Base-by-base conservation (phyloP, 2,888 invertebrate species). In the Mimas tiliae region DNA sequence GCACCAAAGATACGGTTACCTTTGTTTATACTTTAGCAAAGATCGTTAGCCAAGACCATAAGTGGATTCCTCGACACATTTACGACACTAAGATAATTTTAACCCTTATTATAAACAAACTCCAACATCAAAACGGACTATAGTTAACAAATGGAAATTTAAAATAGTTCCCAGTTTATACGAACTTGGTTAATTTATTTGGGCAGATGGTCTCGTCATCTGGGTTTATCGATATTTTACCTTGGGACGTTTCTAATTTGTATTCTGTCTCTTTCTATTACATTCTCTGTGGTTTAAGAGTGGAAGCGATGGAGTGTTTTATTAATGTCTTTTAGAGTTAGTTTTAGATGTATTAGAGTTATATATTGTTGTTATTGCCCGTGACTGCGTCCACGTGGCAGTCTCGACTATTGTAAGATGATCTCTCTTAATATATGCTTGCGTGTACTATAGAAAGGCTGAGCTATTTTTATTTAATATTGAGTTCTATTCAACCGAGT, bases 151-250 rank as follows among this genome's bases (percentile, higher is more conserved):
- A 65, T 65, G 48, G 48, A 55, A 34, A 58, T 65, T 65, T 58
- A 65, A 65, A 65, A 65, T 65, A 50, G 65, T 65, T 55, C 14
- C 34, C 34, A 58, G 58, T 65, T 58, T 21, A 48, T 53, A 12
- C 45, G 64, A 19, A 42, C 47, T 45, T 53, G 27, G 64, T 55
- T 65, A 65, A 65, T 65, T 65, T 58, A 58, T 65, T 65, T 48
- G 14, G 65, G 58, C 65, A 65, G 65, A 58, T 65, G 65, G 55
- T 48, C 34, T 19, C 38, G 58, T 64, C 53, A 21, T 48, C 48
- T 27, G 14, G 38, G 53, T 38, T 12, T 58, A 50, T 65, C 65
- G 19, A 65, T 65, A 55, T 65, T 65, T 19, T 47, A 34, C 58
- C 34, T 38, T 14, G 48, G 38, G 47, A 34, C 45, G 7, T 12